Evolutionary conservation across 2,113 vertebrate species (phyloP), one percentile per base, ranked within the genome.

Genomic region (Tretioscincus oriximinensis): DNA sequence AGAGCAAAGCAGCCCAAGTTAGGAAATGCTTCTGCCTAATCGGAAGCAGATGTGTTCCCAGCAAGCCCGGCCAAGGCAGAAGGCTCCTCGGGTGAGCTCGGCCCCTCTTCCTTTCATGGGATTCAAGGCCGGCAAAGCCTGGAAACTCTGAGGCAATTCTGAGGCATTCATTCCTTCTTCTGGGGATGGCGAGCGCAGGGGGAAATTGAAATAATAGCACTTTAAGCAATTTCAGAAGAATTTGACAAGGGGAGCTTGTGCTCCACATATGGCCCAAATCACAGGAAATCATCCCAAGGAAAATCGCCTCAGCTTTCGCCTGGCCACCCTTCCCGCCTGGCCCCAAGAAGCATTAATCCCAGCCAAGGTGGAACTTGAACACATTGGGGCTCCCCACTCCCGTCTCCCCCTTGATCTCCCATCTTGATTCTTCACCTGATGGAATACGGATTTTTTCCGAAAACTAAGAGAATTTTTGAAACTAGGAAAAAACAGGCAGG

Each of bases 1-100:
- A 24, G 45, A 2, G 54, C 63, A 35, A 7, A 76, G 88, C 87
- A 83, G 89, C 89, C 89, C 90, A 91, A 87, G 90, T 90, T 89
- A 87, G 90, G 89, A 87, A 87, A 89, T 83, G 81, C 5, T 85
- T 75, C 87, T 86, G 71, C 3, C 9, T 89, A 88, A 90, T 88
- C 87, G 47, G 54, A 79, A 75, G 82, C 86, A 78, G 10, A 73
- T 88, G 87, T 84, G 86, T 3, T 84, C 80, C 75, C 82, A 26
- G 75, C 65, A 65, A 63, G 78, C 3, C 82, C 35, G 70, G 86
- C 83, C 88, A 58, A 84, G 29, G 47, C 29, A 6, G 0, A 66
- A 73, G 88, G 41, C 81, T 9, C 2, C 63, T 54, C 10, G 31
- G 77, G 85, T 81, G 73, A 16, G 73, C 24, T 0, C 0, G 60